A percentile compares a stretch with the other conserved stretches of the same genome.
phyloP scores from a whole-genome alignment of 1,140 invertebrate genomes.

The Drosophila parvula region DNA sequence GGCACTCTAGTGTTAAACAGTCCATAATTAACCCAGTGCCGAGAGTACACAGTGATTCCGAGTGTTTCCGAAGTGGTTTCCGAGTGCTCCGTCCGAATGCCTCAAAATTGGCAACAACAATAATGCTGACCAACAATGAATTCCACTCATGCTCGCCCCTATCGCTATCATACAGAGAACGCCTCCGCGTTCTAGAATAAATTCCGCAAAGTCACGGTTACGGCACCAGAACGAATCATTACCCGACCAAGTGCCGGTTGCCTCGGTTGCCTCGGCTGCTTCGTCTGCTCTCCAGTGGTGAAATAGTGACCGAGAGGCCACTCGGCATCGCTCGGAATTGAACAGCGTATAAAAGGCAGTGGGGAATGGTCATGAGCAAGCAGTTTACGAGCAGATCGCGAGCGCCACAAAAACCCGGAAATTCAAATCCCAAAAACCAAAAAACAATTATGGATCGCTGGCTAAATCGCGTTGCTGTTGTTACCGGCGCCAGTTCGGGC shows the following conservation, averaged over 20 bases:
- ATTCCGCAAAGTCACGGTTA: constrained; percentile 30
- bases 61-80: background rate
- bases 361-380: background rate
- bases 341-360: constrained; percentile 9
- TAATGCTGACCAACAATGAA: constrained; percentile 1
- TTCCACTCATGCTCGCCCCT: constrained; percentile 1
- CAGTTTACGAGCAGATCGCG: constrained; percentile 18
- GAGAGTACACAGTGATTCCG: background rate
- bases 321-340: background rate
- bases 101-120: background rate
- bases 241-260: background rate
- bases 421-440: background rate
- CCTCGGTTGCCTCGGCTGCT: background rate
- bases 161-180: background rate
- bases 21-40: constrained; percentile 4
- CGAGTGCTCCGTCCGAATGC: background rate
- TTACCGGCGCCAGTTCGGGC: constrained; percentile 85
- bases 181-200: constrained; percentile 1
- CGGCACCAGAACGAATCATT: background rate
- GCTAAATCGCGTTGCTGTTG: constrained; percentile 74
- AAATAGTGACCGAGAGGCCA: constrained; percentile 5
- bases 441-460: constrained; percentile 67
- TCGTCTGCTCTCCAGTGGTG: constrained; percentile 6
- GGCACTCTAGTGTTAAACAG: background rate
- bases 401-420: background rate